Percentiles rank a stretch among this genome's conserved stretches.
phyloP scores from a whole-genome alignment of 2,113 vertebrate genomes.

The Tupaia chinensis region DNA sequence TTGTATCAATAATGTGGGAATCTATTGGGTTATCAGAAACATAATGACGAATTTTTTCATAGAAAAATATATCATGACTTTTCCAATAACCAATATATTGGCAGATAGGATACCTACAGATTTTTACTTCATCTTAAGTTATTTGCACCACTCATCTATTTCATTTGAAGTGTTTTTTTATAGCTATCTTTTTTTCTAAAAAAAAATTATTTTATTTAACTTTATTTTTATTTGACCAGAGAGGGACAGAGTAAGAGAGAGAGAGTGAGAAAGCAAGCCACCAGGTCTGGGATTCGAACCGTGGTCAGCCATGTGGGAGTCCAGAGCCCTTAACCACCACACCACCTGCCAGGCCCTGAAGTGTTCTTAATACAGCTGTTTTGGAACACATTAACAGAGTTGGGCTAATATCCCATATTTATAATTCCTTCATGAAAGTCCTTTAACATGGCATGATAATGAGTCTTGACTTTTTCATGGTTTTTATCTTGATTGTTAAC shows the following conservation, averaged over 20 bases:
- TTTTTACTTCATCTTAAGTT: not conserved
- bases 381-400: not conserved
- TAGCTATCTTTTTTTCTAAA: too few relatives aligned
- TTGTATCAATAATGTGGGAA: not conserved
- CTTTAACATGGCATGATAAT: not conserved
- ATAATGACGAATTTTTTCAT: too few relatives aligned
- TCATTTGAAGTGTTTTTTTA: not conserved
- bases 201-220: too few relatives aligned
- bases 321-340: too few relatives aligned
- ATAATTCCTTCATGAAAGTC: constrained; percentile 4
- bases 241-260: too few relatives aligned
- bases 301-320: too few relatives aligned
- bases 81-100: not conserved
- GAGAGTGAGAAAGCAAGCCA: too few relatives aligned
- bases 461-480: not conserved
- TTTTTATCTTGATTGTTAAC: constrained; percentile 26
- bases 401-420: not conserved
- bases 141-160: not conserved
- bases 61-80: too few relatives aligned
- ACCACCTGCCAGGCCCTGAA: too few relatives aligned
- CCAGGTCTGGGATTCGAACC: too few relatives aligned
- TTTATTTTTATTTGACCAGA: too few relatives aligned
- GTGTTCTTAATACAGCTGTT: not conserved
- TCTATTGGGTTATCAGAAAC: not conserved
- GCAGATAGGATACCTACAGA: not conserved